phyloP scores from a whole-genome alignment of 2,797 vertebrate genomes.

The Epinephelus awoara region DNA sequence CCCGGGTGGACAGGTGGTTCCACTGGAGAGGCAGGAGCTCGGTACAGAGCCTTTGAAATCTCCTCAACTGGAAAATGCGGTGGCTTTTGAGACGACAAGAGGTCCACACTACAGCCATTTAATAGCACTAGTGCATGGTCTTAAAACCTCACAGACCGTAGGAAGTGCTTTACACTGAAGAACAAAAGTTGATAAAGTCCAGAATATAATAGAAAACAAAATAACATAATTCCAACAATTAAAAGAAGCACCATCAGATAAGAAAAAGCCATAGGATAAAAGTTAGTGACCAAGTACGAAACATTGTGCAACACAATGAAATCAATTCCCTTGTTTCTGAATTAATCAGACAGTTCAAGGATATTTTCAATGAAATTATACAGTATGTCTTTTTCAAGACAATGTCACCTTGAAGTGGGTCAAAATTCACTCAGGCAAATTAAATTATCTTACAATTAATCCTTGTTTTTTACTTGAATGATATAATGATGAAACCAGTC shows the following conservation, averaged over 20 bases:
- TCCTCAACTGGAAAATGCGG: constrained; percentile 80
- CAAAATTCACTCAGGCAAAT: constrained; percentile 1
- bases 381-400: constrained; percentile 13
- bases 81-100: constrained; percentile 71
- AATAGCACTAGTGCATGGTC: neutral
- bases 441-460: neutral
- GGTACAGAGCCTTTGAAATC: constrained; percentile 77
- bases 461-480: neutral
- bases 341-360: constrained; percentile 21
- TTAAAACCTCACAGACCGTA: constrained; percentile 8
- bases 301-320: constrained; percentile 37
- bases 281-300: neutral
- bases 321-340: constrained; percentile 16
- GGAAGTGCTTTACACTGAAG: neutral
- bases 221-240: no score
- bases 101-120: constrained; percentile 38
- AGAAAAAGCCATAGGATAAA: neutral
- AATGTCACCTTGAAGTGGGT: constrained; percentile 43
- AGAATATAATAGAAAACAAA: neutral
- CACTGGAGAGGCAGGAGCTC: constrained; percentile 69
- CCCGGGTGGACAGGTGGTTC: constrained; percentile 79
- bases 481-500: constrained; percentile 42
- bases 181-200: neutral
- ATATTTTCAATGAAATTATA: constrained; percentile 28
- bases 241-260: neutral